phyloP scores from a whole-genome alignment of 2,797 vertebrate species.

The Graptemys geographica region DNA sequence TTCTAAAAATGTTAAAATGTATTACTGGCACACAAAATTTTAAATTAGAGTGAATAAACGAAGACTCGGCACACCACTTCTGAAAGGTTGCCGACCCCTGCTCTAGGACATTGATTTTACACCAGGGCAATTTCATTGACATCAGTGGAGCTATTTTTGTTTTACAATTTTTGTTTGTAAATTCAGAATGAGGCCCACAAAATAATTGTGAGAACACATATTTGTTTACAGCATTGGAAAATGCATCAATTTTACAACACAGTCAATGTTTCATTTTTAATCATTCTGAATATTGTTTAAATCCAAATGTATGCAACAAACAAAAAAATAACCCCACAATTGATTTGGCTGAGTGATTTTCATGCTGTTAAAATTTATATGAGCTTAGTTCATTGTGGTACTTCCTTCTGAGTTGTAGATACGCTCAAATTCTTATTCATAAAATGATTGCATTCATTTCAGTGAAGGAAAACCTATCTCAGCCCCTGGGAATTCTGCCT shows the following conservation, averaged over 20 bases:
- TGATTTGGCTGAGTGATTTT: neutral
- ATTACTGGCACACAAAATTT: no score
- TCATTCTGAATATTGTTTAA: neutral
- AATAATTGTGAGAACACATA: neutral
- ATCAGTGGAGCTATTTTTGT: accelerated
- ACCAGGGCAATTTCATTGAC: neutral
- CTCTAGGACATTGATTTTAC: neutral
- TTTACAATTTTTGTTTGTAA: constrained; percentile 18
- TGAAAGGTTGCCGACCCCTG: no score
- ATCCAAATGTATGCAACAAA: neutral
- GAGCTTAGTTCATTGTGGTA: neutral
- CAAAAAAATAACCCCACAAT: neutral
- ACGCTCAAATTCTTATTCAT: neutral
- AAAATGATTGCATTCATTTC: neutral
- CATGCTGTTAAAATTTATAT: neutral
- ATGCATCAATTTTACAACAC: neutral
- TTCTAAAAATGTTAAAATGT: no score
- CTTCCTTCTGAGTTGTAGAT: neutral
- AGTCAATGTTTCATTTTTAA: neutral
- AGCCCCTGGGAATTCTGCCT: neutral
- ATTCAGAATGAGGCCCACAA: neutral
- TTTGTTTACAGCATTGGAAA: constrained; percentile 11
- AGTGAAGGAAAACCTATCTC: neutral
- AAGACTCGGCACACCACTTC: no score
- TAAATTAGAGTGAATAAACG: no score